These are phyloP conservation scores for Oryzias dopingdopingensis DNA, from an alignment of 2,797 vertebrate genomes.

Conservation along the genomic window DNA sequence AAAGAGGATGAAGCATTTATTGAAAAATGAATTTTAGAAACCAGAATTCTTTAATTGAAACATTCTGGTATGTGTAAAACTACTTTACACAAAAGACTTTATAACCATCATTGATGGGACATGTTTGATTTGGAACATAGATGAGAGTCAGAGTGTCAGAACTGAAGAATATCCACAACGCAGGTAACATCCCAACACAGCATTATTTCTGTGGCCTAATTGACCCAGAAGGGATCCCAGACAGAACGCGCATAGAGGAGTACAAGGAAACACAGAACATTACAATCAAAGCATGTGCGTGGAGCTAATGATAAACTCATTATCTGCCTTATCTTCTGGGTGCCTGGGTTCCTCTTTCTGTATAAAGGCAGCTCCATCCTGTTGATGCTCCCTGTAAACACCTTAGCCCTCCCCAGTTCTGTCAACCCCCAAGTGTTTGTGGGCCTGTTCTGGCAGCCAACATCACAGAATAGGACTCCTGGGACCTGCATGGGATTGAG, in stretches of 20 bases:
- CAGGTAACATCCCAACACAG: conserved; percentile 76
- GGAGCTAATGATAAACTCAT: conserved; percentile 83
- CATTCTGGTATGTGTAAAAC: too few relatives aligned
- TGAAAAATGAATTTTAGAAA: too few relatives aligned
- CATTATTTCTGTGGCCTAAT: conserved; percentile 96
- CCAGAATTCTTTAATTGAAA: too few relatives aligned
- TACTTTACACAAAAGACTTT: too few relatives aligned
- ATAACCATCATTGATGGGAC: not conserved
- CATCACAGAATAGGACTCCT: conserved; percentile 73
- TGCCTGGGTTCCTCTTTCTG: conserved; percentile 76
- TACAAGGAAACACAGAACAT: conserved; percentile 89
- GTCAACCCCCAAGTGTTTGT: conserved; percentile 47
- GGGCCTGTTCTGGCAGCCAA: conserved; percentile 45
- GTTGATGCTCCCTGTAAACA: conserved; percentile 86
- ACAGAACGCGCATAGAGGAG: conserved; percentile 72
- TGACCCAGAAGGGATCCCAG: conserved; percentile 87
- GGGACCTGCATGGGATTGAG: conserved; percentile 61
- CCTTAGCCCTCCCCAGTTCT: conserved; percentile 65
- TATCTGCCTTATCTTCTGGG: conserved; percentile 72
- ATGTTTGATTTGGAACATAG: not conserved
- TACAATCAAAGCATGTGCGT: conserved; percentile 87
- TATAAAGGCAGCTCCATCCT: conserved; percentile 81
- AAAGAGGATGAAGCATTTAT: too few relatives aligned
- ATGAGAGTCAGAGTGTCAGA: conserved; percentile 1
- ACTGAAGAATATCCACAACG: conserved; percentile 79